These are phyloP conservation scores for Moxostoma hubbsi DNA, from an alignment of 2,797 vertebrate species.

Conservation along the genomic window DNA sequence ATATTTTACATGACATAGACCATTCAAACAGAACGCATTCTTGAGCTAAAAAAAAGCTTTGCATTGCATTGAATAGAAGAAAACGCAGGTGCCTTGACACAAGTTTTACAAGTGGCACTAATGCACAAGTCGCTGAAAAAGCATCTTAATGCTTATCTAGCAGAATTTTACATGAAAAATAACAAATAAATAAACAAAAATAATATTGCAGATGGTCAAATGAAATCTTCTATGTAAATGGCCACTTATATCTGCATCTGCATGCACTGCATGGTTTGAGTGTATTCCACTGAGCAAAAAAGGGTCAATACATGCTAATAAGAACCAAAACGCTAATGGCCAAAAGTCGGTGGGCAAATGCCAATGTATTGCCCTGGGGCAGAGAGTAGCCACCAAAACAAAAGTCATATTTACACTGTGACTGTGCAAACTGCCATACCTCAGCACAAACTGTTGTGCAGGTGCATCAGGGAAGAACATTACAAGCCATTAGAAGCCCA, in stretches of 20 bases:
- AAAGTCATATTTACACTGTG: slow-evolving; percentile 34
- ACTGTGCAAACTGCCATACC: slow-evolving; percentile 36
- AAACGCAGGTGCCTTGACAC: too few species aligned
- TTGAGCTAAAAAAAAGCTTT: too few species aligned
- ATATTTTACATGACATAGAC: too few species aligned
- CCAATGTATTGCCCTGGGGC: slow-evolving; percentile 37
- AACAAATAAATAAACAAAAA: too few species aligned
- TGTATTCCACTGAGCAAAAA: slow-evolving; percentile 26
- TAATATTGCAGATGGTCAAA: too few species aligned
- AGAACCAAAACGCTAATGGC: slow-evolving; percentile 29
- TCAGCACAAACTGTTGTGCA: not conserved
- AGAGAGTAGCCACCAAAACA: not conserved
- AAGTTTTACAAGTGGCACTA: too few species aligned
- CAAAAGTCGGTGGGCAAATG: slow-evolving; percentile 46
- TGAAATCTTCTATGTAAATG: too few species aligned
- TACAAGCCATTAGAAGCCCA: not conserved
- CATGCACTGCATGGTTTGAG: slow-evolving; percentile 21
- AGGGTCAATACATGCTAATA: slow-evolving; percentile 55
- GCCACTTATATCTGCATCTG: not conserved
- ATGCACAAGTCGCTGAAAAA: too few species aligned
- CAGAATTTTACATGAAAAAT: too few species aligned
- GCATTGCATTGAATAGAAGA: too few species aligned
- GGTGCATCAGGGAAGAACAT: slow-evolving; percentile 10
- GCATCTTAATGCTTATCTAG: too few species aligned
- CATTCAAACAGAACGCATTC: too few species aligned